Conservation (phyloP, 2,888 invertebrate species). For the Augiades crinisus region DNA sequence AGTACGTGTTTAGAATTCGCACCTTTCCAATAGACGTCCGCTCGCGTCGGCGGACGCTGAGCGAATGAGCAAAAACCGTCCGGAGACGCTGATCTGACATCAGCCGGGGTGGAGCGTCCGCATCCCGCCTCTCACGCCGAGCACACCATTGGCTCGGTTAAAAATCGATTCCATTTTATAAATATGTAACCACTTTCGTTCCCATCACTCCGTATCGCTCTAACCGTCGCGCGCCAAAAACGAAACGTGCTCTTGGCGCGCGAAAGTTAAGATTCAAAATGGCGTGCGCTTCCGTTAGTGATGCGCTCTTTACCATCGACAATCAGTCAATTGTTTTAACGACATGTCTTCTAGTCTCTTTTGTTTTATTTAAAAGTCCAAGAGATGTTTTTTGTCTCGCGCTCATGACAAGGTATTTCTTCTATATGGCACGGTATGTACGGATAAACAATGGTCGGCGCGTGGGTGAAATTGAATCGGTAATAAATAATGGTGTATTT, state of each 20-base stretch:
- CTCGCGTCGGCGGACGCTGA: conserved; percentile 54
- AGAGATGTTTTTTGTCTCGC: conserved; percentile 59
- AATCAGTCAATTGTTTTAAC: conserved; percentile 74
- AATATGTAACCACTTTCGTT: conserved; percentile 78
- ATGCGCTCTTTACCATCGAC: conserved; percentile 48
- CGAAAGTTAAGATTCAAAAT: conserved; percentile 40
- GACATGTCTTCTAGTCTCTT: conserved; percentile 76
- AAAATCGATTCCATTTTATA: conserved; percentile 82
- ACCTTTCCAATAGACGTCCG: conserved; percentile 36
- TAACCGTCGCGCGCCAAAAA: conserved; percentile 29
- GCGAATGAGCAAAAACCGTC: conserved; percentile 72
- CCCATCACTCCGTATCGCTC: conserved; percentile 40
- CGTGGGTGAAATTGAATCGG: conserved; percentile 74
- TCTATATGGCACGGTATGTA: conserved; percentile 47
- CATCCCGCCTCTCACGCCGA: conserved; percentile 64
- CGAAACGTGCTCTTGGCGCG: conserved; percentile 35
- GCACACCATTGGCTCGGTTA: conserved; percentile 74
- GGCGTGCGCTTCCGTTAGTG: conserved; percentile 38
- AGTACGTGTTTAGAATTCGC: conserved; percentile 38
- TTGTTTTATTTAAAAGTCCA: conserved; percentile 77
- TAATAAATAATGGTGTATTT: conserved; percentile 77
- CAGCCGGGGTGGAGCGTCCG: conserved; percentile 62
- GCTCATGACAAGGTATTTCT: conserved; percentile 52
- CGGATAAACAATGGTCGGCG: conserved; percentile 62
- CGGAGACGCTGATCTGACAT: conserved; percentile 70